A percentile compares a stretch with the other conserved stretches of the same genome.
These are phyloP conservation scores for Brenthis hecate DNA, from an alignment of 2,888 invertebrate genomes.

Conservation along the genomic window DNA sequence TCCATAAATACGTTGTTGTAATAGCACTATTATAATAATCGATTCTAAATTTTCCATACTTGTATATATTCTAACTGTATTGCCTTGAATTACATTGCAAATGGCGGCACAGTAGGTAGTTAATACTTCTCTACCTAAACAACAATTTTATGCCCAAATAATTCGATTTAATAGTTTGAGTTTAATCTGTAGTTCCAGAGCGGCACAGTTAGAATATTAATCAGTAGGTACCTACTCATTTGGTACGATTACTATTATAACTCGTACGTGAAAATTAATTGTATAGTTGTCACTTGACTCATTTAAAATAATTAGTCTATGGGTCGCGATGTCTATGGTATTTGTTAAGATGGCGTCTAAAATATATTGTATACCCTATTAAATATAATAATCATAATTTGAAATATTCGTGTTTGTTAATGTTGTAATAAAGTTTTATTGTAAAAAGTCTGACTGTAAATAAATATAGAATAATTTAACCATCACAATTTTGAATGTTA, in stretches of 20 bases:
- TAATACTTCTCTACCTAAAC: too few species aligned
- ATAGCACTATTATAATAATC: neutral
- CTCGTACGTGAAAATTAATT: neutral
- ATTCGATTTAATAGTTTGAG: too few species aligned
- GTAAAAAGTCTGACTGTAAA: slow-evolving; percentile 76
- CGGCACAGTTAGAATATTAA: too few species aligned
- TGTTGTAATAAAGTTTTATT: slow-evolving; percentile 47
- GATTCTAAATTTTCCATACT: neutral
- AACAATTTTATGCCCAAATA: too few species aligned
- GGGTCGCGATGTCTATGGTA: slow-evolving; percentile 22
- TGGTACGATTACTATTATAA: too few species aligned
- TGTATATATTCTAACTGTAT: neutral
- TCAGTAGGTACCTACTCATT: too few species aligned
- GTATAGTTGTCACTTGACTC: neutral
- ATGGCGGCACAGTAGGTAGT: too few species aligned
- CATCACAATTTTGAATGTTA: slow-evolving; percentile 57
- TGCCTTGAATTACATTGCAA: too few species aligned
- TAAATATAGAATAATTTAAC: slow-evolving; percentile 55
- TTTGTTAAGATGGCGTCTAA: slow-evolving; percentile 28
- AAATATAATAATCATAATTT: slow-evolving; percentile 26
- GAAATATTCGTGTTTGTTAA: slow-evolving; percentile 36
- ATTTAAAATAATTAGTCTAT: slow-evolving; percentile 4
- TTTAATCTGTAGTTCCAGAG: too few species aligned
- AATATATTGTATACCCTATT: slow-evolving; percentile 4
- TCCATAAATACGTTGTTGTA: slow-evolving; percentile 5